These are phyloP conservation scores for Pangasius djambal DNA, from an alignment of 2,797 vertebrate species.

Conservation along the genomic window DNA sequence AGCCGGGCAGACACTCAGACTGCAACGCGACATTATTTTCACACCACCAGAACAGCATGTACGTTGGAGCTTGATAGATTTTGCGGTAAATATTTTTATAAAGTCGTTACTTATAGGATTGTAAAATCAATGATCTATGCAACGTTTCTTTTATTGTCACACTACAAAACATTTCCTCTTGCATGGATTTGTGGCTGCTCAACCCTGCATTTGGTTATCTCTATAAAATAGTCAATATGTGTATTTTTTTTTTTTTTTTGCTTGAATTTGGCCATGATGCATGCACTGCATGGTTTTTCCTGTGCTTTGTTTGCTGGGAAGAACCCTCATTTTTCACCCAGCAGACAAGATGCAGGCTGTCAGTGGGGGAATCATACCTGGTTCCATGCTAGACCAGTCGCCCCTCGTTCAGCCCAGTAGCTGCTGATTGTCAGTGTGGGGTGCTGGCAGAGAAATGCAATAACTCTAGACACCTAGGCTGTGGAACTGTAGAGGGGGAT, in stretches of 20 bases:
- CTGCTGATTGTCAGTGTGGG: constrained; percentile 60
- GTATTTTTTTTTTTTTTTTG: constrained; percentile 26
- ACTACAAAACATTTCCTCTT: neutral
- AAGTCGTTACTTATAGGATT: constrained; percentile 8
- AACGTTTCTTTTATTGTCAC: neutral
- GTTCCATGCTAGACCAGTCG: constrained; percentile 59
- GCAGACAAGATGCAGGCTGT: constrained; percentile 60
- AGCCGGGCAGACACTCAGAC: constrained; percentile 31
- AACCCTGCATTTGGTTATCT: constrained; percentile 19
- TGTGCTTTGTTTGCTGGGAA: constrained; percentile 20
- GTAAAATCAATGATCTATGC: neutral
- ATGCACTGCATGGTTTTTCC: constrained; percentile 33
- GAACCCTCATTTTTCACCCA: constrained; percentile 47
- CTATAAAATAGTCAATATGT: constrained; percentile 33
- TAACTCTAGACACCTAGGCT: constrained; percentile 77
- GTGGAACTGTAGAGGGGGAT: constrained; percentile 63
- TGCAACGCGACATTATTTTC: constrained; percentile 25
- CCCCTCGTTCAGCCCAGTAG: constrained; percentile 57
- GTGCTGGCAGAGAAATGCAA: constrained; percentile 72
- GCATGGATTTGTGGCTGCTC: constrained; percentile 6
- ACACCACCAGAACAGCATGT: constrained; percentile 25
- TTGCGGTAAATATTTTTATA: constrained; percentile 20
- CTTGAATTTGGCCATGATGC: constrained; percentile 40
- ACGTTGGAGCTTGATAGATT: constrained; percentile 10
- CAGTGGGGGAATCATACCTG: constrained; percentile 64